Conservation (phyloP, 2,797 vertebrate genomes). For the Onychomys arenicola region DNA sequence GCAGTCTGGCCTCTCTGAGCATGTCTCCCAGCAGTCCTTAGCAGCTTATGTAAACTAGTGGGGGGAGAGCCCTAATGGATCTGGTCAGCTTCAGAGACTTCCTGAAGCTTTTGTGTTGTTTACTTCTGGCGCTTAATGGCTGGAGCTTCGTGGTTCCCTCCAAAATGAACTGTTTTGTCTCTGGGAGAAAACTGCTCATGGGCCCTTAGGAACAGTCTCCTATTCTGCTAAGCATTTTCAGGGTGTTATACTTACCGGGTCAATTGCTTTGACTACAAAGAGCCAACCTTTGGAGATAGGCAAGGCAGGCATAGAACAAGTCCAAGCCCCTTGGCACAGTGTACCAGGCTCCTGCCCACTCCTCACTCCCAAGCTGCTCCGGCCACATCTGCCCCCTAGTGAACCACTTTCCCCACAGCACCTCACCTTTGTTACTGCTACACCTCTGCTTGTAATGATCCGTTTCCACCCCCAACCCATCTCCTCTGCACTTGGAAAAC, state of each 20-base stretch:
- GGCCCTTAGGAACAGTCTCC: neutral
- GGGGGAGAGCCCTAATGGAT: neutral
- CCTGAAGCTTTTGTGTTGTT: neutral
- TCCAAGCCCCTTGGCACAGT: no score
- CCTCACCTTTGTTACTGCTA: neutral
- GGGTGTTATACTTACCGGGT: neutral
- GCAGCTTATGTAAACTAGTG: neutral
- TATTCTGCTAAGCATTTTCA: neutral
- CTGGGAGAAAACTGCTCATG: neutral
- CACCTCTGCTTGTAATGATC: neutral
- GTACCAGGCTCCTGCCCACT: neutral
- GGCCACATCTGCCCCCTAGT: neutral
- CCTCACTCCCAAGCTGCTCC: neutral
- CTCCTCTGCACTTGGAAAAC: constrained; percentile 32
- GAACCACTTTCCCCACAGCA: rapidly evolving
- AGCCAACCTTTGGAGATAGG: neutral
- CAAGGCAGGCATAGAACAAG: neutral
- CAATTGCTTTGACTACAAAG: neutral
- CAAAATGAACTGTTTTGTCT: neutral
- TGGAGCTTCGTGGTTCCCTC: no score
- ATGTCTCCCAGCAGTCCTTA: neutral
- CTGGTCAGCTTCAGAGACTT: neutral
- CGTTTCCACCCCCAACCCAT: no score
- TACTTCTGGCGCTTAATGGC: neutral
- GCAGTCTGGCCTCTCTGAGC: neutral